These are phyloP conservation scores for Epicauta chinensis DNA, from an alignment of 1,140 invertebrate species.

Conservation along the genomic window DNA sequence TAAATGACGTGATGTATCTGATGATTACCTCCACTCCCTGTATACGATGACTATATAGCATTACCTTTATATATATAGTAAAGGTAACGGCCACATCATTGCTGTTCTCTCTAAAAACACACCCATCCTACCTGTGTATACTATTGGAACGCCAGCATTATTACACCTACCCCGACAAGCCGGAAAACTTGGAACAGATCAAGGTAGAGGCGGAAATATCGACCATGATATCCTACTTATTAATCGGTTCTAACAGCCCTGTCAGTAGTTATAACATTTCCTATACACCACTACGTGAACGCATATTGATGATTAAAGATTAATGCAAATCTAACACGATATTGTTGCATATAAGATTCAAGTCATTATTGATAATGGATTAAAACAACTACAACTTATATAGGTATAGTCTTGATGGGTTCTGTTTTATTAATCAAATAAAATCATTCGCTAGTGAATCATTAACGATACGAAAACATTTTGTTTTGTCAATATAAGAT, in stretches of 20 bases:
- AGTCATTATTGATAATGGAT: neutral
- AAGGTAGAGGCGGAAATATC: conserved; percentile 18
- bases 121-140: neutral
- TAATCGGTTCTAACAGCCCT: conserved; percentile 9
- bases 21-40: conserved; percentile 30
- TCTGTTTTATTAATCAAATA: too few species aligned
- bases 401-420: neutral
- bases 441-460: too few species aligned
- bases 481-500: too few species aligned
- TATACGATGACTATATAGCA: too few species aligned
- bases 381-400: neutral
- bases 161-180: too few species aligned
- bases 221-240: conserved; percentile 16
- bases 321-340: too few species aligned
- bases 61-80: too few species aligned
- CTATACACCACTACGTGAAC: neutral
- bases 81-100: conserved; percentile 7
- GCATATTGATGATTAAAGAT: too few species aligned
- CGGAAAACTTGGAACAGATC: neutral
- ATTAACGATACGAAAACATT: too few species aligned
- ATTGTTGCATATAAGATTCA: neutral
- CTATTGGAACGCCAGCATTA: too few species aligned
- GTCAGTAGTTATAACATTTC: neutral
- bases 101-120: neutral
- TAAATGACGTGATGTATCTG: conserved; percentile 41